Percentiles rank a stretch among this genome's conserved stretches.
Conservation (phyloP, 2,888 invertebrate species). For the Lycophotia porphyrea region DNA sequence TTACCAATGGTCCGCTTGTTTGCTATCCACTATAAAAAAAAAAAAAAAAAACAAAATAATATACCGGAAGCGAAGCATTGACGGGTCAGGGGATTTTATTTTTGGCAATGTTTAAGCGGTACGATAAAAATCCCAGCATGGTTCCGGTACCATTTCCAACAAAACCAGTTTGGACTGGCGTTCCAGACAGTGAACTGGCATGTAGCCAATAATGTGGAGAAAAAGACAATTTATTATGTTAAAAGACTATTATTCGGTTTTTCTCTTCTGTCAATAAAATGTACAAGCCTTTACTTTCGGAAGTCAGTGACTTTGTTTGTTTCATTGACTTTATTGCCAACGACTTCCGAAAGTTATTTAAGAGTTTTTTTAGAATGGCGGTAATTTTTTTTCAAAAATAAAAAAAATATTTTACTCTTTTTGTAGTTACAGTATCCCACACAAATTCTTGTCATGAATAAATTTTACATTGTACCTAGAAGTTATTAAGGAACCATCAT, state of each 20-base stretch:
- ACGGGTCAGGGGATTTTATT: not conserved
- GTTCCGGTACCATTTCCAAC: constrained; percentile 33
- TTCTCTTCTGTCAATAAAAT: not conserved
- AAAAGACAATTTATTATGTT: constrained; percentile 26
- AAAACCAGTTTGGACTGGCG: constrained; percentile 5
- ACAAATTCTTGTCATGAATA: too few relatives aligned
- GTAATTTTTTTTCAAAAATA: too few relatives aligned
- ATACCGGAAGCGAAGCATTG: not conserved
- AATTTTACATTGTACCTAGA: too few relatives aligned
- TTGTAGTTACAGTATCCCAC: too few relatives aligned
- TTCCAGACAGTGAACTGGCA: constrained; percentile 23
- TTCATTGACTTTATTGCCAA: too few relatives aligned
- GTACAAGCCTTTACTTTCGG: too few relatives aligned
- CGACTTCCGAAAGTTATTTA: too few relatives aligned
- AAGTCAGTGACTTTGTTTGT: too few relatives aligned
- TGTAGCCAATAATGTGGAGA: constrained; percentile 23
- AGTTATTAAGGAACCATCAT: too few relatives aligned
- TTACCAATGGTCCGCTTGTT: not conserved
- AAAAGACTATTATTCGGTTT: not conserved
- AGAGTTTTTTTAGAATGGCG: too few relatives aligned
- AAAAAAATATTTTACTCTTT: too few relatives aligned
- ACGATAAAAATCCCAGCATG: constrained; percentile 30
- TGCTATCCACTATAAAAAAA: not conserved
- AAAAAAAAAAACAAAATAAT: not conserved
- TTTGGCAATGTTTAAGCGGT: constrained; percentile 34